Evolutionary conservation across 2,888 invertebrate species (phyloP).

Genomic region (Troides aeacus): DNA sequence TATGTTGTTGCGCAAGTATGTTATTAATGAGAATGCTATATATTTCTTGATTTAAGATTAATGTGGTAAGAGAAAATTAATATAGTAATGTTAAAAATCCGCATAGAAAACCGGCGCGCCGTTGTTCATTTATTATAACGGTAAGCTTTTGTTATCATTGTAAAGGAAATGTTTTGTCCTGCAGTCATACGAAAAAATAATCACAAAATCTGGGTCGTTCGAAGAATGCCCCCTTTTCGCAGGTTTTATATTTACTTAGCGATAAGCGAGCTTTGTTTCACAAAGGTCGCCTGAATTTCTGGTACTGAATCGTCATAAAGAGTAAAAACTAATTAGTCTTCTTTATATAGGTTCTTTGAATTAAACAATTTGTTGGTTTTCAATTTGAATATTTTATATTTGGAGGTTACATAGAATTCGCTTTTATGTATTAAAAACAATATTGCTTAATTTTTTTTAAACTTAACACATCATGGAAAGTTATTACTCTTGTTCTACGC

Average conservation of each 20-base stretch:
- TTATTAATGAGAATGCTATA: neutral
- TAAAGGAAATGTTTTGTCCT: constrained; percentile 28
- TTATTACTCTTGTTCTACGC: too few species aligned
- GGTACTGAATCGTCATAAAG: neutral
- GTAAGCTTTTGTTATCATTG: constrained; percentile 26
- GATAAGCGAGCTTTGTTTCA: constrained; percentile 28
- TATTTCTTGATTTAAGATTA: neutral
- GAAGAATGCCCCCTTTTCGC: constrained; percentile 27
- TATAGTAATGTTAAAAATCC: neutral
- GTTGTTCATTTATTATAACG: constrained; percentile 24
- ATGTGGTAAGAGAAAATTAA: too few species aligned
- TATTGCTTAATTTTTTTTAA: too few species aligned
- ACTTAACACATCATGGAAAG: too few species aligned
- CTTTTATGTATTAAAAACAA: neutral
- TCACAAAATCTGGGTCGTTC: constrained; percentile 28
- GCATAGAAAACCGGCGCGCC: constrained; percentile 9
- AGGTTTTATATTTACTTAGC: constrained; percentile 29
- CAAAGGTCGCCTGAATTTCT: constrained; percentile 6
- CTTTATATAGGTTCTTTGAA: neutral
- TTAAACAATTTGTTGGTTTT: neutral
- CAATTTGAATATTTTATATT: neutral
- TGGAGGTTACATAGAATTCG: neutral
- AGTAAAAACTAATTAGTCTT: neutral
- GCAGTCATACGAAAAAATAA: constrained; percentile 30
- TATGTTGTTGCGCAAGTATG: too few species aligned